A percentile compares a stretch with the other conserved stretches of the same genome.
These are phyloP conservation scores for Cerastis rubricosa DNA, from an alignment of 2,888 invertebrate species.

Conservation along the genomic window DNA sequence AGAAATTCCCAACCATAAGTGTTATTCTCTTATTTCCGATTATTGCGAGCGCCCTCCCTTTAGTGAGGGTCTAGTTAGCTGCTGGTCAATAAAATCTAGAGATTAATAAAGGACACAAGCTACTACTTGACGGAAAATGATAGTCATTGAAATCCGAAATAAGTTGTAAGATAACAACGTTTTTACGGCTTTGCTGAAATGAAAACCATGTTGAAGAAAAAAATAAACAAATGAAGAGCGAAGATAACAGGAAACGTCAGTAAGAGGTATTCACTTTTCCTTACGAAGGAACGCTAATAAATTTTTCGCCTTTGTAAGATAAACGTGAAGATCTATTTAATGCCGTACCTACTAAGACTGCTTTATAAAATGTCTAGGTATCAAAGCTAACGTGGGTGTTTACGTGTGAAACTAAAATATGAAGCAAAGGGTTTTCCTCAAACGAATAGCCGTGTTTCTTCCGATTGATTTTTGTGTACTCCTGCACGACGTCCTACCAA, in stretches of 20 bases:
- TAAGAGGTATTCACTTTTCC: background rate
- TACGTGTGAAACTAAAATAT: background rate
- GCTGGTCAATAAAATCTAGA: conserved; percentile 73
- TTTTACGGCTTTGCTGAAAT: conserved; percentile 16
- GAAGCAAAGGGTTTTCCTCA: background rate
- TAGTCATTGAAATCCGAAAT: conserved; percentile 31
- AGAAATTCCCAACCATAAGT: conserved; percentile 67
- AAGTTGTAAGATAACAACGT: conserved; percentile 35
- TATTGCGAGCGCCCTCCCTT: conserved; percentile 67
- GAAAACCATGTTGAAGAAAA: conserved; percentile 22
- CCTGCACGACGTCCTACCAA: background rate
- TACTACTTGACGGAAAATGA: conserved; percentile 25
- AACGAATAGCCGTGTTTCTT: background rate
- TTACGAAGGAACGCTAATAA: background rate
- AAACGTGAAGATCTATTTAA: background rate
- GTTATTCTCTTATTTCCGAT: conserved; percentile 67
- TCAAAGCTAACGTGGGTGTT: background rate
- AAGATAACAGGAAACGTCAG: conserved; percentile 5
- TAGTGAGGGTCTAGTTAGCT: conserved; percentile 70
- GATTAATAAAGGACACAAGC: conserved; percentile 56
- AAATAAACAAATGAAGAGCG: conserved; percentile 11
- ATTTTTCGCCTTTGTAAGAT: background rate
- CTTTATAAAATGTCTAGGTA: background rate
- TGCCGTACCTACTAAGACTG: background rate
- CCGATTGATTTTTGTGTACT: conserved; percentile 2